phyloP scores from a whole-genome alignment of 2,797 vertebrate genomes.

The Galago senegalensis region DNA sequence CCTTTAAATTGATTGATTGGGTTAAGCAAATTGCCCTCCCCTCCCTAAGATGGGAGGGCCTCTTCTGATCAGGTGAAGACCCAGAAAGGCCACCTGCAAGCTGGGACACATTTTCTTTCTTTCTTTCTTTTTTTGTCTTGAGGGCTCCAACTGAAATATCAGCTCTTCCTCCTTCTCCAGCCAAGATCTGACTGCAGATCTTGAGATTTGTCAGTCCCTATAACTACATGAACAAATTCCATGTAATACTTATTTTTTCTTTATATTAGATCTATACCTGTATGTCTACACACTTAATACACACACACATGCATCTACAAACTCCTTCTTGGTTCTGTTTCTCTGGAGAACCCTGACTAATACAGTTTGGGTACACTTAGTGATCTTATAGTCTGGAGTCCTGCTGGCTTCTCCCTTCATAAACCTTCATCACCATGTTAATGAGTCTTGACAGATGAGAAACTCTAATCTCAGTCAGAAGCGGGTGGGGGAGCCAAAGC shows the following conservation, averaged over 20 bases:
- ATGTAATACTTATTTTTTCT: not conserved
- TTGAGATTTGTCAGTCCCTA: not conserved
- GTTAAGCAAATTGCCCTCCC: not conserved
- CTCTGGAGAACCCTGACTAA: slow-evolving; percentile 15
- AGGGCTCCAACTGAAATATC: not conserved
- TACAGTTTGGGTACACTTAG: not conserved
- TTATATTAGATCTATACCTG: not conserved
- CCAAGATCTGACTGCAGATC: not conserved
- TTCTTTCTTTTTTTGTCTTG: not conserved
- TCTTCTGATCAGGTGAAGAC: not conserved
- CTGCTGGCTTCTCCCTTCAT: slow-evolving; percentile 43
- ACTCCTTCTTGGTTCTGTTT: not conserved
- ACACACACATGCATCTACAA: not conserved
- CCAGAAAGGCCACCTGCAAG: too few relatives aligned
- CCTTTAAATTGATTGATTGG: not conserved
- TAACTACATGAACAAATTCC: not conserved
- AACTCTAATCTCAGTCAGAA: slow-evolving; percentile 58
- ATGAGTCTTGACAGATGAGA: slow-evolving; percentile 63
- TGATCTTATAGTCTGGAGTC: not conserved
- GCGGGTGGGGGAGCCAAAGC: too few relatives aligned
- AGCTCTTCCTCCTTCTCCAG: not conserved
- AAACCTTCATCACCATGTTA: slow-evolving; percentile 40
- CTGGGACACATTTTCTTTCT: not conserved
- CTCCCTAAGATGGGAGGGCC: not conserved
- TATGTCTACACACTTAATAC: not conserved